Evolutionary conservation across 1,140 invertebrate genomes (phyloP).

Genomic region (honey bee (Apis mellifera)): Amel_HAv3.1 CM009933.2:12482501-12483000

Average conservation of each 20-base stretch:
- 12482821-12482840: background rate
- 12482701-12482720: background rate
- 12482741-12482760: slow-evolving; percentile 8
- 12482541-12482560: background rate
- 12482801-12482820: no score
- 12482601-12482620: background rate
- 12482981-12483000: no score
- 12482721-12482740: background rate
- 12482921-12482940: no score
- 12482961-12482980: no score
- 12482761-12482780: background rate
- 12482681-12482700: background rate
- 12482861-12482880: no score
- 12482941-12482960: no score
- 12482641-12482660: background rate
- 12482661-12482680: slow-evolving; percentile 15
- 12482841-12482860: background rate
- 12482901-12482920: no score
- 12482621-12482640: background rate
- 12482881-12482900: no score
- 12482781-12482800: background rate
- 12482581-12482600: slow-evolving; percentile 2
- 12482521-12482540: background rate
- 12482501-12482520: no score
- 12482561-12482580: background rate